A percentile compares a stretch with the other conserved stretches of the same genome.
phyloP scores from a whole-genome alignment of 2,888 invertebrate species.

The Leucania comma region DNA sequence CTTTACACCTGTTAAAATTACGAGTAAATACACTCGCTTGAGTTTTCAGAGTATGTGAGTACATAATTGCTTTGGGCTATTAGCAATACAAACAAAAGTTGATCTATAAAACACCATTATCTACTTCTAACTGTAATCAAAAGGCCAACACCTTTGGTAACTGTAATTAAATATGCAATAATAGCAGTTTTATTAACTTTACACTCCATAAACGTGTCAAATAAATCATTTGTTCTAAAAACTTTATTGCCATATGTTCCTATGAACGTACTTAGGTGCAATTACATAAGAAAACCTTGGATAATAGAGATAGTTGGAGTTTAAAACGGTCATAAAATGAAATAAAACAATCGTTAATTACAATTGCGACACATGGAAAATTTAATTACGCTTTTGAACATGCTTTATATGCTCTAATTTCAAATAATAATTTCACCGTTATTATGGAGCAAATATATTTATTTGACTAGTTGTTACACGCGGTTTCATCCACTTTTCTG shows the following conservation, averaged over 20 bases:
- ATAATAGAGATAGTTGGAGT: conserved; percentile 43
- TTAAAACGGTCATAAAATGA: conserved; percentile 30
- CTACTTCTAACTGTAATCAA: conserved; percentile 19
- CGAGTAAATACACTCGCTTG: not conserved
- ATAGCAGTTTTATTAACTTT: conserved; percentile 48
- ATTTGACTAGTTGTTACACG: not conserved
- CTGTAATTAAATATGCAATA: conserved; percentile 46
- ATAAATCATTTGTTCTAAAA: conserved; percentile 57
- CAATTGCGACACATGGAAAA: conserved; percentile 35
- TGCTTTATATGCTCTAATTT: conserved; percentile 30
- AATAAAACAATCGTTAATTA: conserved; percentile 44
- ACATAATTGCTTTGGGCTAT: conserved; percentile 6
- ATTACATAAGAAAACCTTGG: conserved; percentile 53
- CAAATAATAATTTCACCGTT: conserved; percentile 25
- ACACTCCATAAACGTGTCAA: conserved; percentile 50
- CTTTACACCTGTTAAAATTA: too few species aligned
- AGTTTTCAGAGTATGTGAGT: not conserved
- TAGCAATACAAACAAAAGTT: conserved; percentile 30
- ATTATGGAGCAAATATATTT: not conserved
- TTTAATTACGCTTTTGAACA: conserved; percentile 23
- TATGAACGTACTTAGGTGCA: conserved; percentile 14
- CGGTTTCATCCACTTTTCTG: too few species aligned
- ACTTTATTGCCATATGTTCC: conserved; percentile 29
- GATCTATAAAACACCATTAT: conserved; percentile 27
- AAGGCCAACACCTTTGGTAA: conserved; percentile 42